phyloP scores from a whole-genome alignment of 2,797 vertebrate genomes.

The Clamator glandarius region DNA sequence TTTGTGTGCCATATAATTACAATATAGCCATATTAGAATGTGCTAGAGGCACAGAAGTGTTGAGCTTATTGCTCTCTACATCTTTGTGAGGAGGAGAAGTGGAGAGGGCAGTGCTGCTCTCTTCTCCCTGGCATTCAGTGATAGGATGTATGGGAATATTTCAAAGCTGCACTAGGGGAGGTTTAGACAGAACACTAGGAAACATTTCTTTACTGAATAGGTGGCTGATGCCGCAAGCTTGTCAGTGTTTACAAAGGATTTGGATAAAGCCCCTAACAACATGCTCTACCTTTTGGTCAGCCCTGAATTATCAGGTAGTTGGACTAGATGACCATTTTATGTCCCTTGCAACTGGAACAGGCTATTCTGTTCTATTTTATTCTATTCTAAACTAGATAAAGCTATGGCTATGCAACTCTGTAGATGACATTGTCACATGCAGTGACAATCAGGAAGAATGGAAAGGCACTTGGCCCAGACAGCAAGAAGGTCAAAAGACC shows the following conservation, averaged over 20 bases:
- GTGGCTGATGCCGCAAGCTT: neutral
- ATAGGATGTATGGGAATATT: accelerated
- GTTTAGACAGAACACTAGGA: neutral
- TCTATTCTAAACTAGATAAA: neutral
- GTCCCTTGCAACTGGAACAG: neutral
- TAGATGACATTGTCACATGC: neutral
- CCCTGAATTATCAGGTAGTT: neutral
- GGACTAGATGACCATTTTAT: neutral
- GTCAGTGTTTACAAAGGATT: neutral
- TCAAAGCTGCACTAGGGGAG: neutral
- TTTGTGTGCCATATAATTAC: neutral
- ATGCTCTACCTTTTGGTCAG: neutral
- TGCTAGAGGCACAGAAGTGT: neutral
- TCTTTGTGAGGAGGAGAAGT: neutral
- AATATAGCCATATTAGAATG: neutral
- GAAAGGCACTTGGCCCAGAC: neutral
- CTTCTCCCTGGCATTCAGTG: neutral
- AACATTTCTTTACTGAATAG: neutral
- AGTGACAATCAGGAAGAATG: neutral
- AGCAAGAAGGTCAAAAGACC: neutral
- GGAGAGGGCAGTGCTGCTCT: neutral
- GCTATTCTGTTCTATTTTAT: neutral
- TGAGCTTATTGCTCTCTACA: neutral
- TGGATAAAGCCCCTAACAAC: neutral
- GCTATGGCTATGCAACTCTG: accelerated